phyloP scores from a whole-genome alignment of 2,797 vertebrate genomes.

The Jordanella pulchra region DNA sequence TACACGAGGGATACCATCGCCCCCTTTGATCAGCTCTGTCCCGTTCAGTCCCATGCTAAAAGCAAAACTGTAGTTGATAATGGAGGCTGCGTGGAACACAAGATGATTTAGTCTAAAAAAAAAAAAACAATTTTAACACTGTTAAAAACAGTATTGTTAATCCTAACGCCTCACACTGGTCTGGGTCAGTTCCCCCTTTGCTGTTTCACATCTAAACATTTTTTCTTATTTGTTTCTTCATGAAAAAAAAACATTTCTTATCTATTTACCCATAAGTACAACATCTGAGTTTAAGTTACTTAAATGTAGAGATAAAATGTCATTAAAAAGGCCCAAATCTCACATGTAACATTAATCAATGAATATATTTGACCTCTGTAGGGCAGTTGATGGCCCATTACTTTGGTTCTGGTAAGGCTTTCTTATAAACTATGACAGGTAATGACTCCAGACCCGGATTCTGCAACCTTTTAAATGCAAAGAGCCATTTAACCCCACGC shows the following conservation, averaged over 20 bases:
- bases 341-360: too few relatives aligned
- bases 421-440: too few relatives aligned
- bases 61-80: conserved; percentile 9
- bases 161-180: neutral
- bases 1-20: conserved; percentile 14
- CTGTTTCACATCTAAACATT: neutral
- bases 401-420: too few relatives aligned
- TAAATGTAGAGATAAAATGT: too few relatives aligned
- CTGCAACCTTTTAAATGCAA: too few relatives aligned
- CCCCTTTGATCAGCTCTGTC: neutral
- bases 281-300: too few relatives aligned
- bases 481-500: too few relatives aligned
- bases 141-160: neutral
- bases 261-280: too few relatives aligned
- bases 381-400: too few relatives aligned
- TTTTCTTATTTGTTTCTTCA: neutral
- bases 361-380: too few relatives aligned
- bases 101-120: neutral
- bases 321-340: too few relatives aligned
- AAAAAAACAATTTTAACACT: neutral
- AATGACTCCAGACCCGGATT: too few relatives aligned
- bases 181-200: neutral
- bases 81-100: neutral
- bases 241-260: neutral
- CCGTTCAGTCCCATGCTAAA: conserved; percentile 34